Conservation (phyloP, 2,113 vertebrate genomes). For the Pomatorhinus ruficollis region DNA sequence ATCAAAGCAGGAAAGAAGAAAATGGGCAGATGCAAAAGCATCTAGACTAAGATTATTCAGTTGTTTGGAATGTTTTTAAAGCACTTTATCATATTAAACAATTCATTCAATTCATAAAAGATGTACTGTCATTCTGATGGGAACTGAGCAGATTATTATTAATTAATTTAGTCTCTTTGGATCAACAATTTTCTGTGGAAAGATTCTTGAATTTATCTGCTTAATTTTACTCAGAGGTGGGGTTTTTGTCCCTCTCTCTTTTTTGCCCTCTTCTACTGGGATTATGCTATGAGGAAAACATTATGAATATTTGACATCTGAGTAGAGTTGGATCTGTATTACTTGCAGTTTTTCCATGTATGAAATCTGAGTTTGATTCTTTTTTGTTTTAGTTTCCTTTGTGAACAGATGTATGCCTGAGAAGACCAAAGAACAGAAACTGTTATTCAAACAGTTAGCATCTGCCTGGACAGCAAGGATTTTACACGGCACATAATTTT, state of each 20-base stretch:
- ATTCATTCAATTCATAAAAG: not conserved
- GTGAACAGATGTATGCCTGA: not conserved
- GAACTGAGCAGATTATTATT: not conserved
- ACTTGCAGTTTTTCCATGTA: not conserved
- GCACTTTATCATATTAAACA: not conserved
- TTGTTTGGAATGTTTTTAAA: not conserved
- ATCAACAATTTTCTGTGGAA: not conserved
- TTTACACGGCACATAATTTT: not conserved
- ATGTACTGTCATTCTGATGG: not conserved
- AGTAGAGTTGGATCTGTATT: not conserved
- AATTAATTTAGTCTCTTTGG: not conserved
- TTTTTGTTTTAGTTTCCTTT: not conserved
- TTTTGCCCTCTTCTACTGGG: not conserved
- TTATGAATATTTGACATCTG: not conserved
- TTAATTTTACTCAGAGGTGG: not conserved
- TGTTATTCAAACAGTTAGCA: not conserved
- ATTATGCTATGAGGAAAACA: not conserved
- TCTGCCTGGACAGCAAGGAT: not conserved
- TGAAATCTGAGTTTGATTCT: not conserved
- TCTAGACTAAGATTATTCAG: not conserved
- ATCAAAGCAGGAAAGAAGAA: not conserved
- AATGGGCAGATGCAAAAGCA: not conserved
- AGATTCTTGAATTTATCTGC: not conserved
- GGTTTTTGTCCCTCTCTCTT: accelerated
- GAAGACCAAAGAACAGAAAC: not conserved